Evolutionary conservation across 2,888 invertebrate species (phyloP), one percentile per base, ranked within the genome.

Genomic region (Drosophila pseudotalamancana): DNA sequence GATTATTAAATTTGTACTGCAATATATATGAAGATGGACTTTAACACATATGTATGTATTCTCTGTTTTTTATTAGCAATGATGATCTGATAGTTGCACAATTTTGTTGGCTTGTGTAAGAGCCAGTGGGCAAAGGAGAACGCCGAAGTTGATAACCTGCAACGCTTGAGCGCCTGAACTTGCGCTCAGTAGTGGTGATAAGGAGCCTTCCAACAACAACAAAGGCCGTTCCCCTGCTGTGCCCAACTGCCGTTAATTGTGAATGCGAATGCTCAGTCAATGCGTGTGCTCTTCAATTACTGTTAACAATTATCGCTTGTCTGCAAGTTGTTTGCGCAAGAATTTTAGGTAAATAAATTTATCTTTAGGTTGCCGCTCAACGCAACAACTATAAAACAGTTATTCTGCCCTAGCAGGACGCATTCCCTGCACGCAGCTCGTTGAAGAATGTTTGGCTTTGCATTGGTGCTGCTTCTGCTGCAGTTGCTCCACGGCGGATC

Each of bases 121-220:
- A 18, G 25, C 16, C n/a, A 43, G 43, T 8, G n/a, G 43, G 18
- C 43, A 16, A 42, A 42, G 25, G n/a, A n/a, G n/a, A n/a, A n/a
- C n/a, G n/a, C n/a, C n/a, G n/a, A n/a, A 18, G n/a, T 4, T 50
- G 77, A 77, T 77, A 82, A 65, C 70, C 77, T 65, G 62, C 19
- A 48, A 45, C 59, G 55, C 50, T 39, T 21, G 53, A 49, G 27
- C 37, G 49, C 27, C 19, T 76, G 77, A 73, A 79, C 80, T 55
- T 50, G 55, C 50, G 37, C 31, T 29, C 34, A 29, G 23, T 48
- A 46, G 55, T 55, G 32, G 34, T 60, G 79, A 80, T 80, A 80
- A 83, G 75, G 45, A 61, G 64, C 56, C 72, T 67, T 43, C 9
- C 27, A 54, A 53, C 54, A 51, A 12, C n/a, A 51, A 54, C 59